These are phyloP conservation scores for Acrocera orbiculus DNA, from an alignment of 2,888 invertebrate species.

Conservation along the genomic window DNA sequence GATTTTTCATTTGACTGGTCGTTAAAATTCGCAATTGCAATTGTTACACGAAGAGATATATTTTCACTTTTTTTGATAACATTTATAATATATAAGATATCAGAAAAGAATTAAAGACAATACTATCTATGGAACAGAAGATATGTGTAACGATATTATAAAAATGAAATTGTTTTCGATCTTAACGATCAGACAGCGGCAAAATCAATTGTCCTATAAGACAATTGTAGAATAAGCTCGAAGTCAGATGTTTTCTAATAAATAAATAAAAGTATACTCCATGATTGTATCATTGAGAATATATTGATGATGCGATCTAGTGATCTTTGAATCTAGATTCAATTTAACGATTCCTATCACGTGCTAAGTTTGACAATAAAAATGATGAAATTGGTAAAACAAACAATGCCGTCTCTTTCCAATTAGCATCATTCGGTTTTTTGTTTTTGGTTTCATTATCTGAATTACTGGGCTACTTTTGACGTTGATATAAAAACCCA, in stretches of 20 bases:
- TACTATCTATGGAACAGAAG: slow-evolving; percentile 4
- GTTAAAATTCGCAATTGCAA: too few species aligned
- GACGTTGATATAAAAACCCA: slow-evolving; percentile 11
- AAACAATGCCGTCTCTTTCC: slow-evolving; percentile 12
- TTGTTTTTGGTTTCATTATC: neutral
- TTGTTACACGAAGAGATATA: too few species aligned
- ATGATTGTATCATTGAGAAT: slow-evolving; percentile 2
- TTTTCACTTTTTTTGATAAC: too few species aligned
- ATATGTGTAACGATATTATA: slow-evolving; percentile 9
- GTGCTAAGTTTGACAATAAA: slow-evolving; percentile 16
- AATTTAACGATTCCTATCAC: slow-evolving; percentile 13
- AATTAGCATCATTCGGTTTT: slow-evolving; percentile 11
- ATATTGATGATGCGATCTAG: slow-evolving; percentile 3
- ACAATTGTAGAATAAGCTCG: slow-evolving; percentile 6
- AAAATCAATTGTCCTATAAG: slow-evolving; percentile 5
- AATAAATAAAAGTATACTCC: slow-evolving; percentile 7
- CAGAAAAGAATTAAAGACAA: too few species aligned
- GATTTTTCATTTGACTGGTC: too few species aligned
- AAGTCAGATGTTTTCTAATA: slow-evolving; percentile 4
- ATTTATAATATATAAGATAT: too few species aligned
- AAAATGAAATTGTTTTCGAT: slow-evolving; percentile 10
- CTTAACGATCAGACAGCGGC: slow-evolving; percentile 9
- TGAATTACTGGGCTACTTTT: too few species aligned
- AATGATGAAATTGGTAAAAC: slow-evolving; percentile 15
- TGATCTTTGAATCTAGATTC: too few species aligned